phyloP scores from a whole-genome alignment of 2,797 vertebrate genomes.

The Corythornis leucogaster region DNA sequence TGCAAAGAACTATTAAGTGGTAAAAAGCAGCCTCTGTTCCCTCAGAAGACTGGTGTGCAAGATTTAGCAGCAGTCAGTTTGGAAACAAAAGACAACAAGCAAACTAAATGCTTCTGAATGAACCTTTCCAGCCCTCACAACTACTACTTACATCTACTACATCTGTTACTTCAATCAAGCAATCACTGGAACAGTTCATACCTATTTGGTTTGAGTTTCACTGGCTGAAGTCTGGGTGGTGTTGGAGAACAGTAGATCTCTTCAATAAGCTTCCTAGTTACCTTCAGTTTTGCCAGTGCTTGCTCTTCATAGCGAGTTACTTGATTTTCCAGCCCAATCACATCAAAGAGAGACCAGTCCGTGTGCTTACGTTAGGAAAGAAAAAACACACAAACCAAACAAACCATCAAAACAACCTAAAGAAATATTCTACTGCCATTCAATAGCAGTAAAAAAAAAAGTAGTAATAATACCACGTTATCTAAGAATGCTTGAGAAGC shows the following conservation, averaged over 20 bases:
- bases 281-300: slow-evolving; percentile 81
- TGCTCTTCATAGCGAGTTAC: slow-evolving; percentile 84
- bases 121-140: neutral
- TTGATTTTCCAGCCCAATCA: slow-evolving; percentile 84
- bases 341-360: slow-evolving; percentile 84
- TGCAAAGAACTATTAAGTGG: neutral
- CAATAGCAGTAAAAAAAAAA: neutral
- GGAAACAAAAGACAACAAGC: neutral
- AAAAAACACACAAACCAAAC: neutral
- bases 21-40: neutral
- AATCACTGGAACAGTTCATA: slow-evolving; percentile 44
- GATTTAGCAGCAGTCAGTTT: neutral
- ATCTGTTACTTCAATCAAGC: neutral
- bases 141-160: neutral
- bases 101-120: neutral
- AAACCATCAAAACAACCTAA: neutral
- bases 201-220: slow-evolving; percentile 89
- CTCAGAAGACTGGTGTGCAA: neutral
- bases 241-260: slow-evolving; percentile 82
- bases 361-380: slow-evolving; percentile 68
- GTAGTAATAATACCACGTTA: neutral
- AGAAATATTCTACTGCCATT: neutral
- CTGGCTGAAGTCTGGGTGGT: slow-evolving; percentile 72
- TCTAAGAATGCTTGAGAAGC: neutral
- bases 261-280: slow-evolving; percentile 85